Conservation (phyloP, 2,113 vertebrate species). For the Myiopsitta monachus region DNA sequence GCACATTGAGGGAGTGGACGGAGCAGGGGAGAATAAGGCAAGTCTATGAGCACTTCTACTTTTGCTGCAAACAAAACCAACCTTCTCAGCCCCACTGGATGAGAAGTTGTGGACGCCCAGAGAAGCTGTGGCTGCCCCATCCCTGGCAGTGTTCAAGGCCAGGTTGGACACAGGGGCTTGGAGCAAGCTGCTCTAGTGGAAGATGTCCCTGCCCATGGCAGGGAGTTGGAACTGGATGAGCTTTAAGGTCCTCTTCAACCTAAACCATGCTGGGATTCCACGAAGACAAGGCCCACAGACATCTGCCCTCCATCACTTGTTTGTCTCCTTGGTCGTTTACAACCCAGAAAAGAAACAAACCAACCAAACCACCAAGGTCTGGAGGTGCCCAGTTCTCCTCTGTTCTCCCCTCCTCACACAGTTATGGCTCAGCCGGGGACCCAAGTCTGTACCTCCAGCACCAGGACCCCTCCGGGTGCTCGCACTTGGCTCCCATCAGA, state of each 20-base stretch:
- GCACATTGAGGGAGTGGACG: background rate
- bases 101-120: background rate
- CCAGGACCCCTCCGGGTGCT: rapidly evolving
- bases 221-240: background rate
- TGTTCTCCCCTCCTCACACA: background rate
- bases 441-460: background rate
- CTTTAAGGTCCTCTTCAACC: background rate
- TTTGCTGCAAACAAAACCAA: background rate
- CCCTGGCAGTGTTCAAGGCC: background rate
- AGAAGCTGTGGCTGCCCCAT: background rate
- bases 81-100: background rate
- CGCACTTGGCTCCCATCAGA: rapidly evolving
- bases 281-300: background rate
- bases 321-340: background rate
- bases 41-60: background rate
- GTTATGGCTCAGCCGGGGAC: too few relatives aligned
- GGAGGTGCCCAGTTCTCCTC: background rate
- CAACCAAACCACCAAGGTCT: background rate
- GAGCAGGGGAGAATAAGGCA: background rate
- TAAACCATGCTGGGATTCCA: background rate
- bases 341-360: background rate
- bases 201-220: background rate
- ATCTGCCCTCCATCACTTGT: rapidly evolving
- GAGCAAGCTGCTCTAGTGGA: background rate
- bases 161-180: background rate